Conservation (phyloP, 2,888 invertebrate genomes). For the Eulithis testata region DNA sequence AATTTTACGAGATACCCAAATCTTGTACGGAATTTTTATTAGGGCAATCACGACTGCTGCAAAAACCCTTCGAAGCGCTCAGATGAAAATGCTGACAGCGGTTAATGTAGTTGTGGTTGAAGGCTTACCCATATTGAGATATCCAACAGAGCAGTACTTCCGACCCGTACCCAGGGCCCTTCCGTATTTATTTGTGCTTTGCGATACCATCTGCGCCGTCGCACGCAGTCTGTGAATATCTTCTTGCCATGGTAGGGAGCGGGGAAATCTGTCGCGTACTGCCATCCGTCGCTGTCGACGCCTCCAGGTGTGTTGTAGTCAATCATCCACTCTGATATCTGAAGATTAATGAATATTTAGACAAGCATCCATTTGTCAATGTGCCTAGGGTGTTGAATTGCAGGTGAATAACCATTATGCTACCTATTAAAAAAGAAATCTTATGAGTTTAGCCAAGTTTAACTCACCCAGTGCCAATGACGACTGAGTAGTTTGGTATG, state of each 20-base stretch:
- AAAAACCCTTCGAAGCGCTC: neutral
- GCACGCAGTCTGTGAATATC: constrained; percentile 94
- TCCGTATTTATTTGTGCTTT: constrained; percentile 92
- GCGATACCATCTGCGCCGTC: constrained; percentile 93
- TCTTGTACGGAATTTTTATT: no score
- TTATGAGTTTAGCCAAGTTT: neutral
- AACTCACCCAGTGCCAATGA: constrained; percentile 94
- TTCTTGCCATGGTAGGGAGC: constrained; percentile 93
- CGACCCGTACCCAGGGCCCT: constrained; percentile 95
- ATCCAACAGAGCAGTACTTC: constrained; percentile 93
- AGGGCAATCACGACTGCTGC: no score
- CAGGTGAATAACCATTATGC: no score
- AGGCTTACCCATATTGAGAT: constrained; percentile 88
- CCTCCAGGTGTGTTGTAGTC: constrained; percentile 96
- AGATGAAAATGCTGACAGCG: neutral
- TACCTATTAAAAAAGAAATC: no score
- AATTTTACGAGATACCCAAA: no score
- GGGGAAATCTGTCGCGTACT: constrained; percentile 97
- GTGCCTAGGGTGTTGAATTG: no score
- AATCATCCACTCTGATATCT: constrained; percentile 95
- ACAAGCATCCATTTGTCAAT: neutral
- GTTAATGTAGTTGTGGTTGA: neutral
- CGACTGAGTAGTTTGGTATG: constrained; percentile 93
- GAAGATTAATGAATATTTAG: constrained; percentile 20
- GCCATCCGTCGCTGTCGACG: constrained; percentile 97